Conservation (phyloP, 1,140 invertebrate species). For the Pseudachorutes palmiensis region DNA sequence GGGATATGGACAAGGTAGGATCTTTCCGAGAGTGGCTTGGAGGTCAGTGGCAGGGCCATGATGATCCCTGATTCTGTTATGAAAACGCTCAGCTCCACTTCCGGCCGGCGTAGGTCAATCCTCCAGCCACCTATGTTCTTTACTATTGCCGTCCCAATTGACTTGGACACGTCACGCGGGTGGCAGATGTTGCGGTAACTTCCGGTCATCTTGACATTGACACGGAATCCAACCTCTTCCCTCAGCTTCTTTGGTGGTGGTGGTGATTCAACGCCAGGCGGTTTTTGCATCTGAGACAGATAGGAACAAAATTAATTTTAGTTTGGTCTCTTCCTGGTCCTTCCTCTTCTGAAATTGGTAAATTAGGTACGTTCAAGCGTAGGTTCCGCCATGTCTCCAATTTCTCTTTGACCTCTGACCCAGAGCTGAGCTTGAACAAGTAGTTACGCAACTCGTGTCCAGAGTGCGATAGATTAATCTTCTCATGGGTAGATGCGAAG, state of each 20-base stretch:
- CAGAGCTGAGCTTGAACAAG: neutral
- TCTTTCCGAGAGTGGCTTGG: slow-evolving; percentile 14
- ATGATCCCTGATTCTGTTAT: slow-evolving; percentile 13
- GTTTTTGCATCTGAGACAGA: neutral
- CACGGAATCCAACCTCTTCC: slow-evolving; percentile 7
- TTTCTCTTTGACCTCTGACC: neutral
- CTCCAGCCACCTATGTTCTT: slow-evolving; percentile 12
- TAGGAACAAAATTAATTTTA: neutral
- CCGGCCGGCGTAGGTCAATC: neutral
- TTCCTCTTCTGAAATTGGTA: neutral
- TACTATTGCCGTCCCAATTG: slow-evolving; percentile 8
- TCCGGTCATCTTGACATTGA: slow-evolving; percentile 16
- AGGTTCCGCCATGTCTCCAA: slow-evolving; percentile 8
- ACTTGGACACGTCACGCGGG: neutral
- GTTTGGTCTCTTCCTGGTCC: neutral
- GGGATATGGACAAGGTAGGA: slow-evolving; percentile 13
- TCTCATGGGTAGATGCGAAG: neutral
- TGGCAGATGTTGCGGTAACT: neutral
- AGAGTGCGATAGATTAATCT: neutral
- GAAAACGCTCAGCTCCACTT: slow-evolving; percentile 8
- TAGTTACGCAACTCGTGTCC: neutral
- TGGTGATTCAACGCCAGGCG: neutral
- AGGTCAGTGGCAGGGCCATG: slow-evolving; percentile 2
- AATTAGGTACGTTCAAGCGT: neutral
- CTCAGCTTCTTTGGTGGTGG: no score